phyloP scores from a whole-genome alignment of 2,888 invertebrate genomes.

The Byasa hedistus region DNA sequence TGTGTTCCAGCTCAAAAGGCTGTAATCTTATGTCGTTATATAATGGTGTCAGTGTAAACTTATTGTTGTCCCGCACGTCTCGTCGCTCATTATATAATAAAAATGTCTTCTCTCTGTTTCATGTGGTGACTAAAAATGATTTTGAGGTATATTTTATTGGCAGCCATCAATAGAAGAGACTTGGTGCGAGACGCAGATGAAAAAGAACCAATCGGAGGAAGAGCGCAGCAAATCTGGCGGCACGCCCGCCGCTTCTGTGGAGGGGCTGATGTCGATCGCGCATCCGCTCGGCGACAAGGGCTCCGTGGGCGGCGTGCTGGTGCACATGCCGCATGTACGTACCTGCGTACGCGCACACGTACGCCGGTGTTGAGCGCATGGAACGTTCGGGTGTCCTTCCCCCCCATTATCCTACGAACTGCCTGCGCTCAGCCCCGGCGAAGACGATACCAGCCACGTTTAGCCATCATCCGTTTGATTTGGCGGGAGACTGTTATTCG shows the following conservation, averaged over 20 bases:
- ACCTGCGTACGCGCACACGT: conserved; percentile 29
- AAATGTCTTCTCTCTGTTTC: no score
- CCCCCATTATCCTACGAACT: neutral
- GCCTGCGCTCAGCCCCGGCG: no score
- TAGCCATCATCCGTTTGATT: conserved; percentile 22
- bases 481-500: conserved; percentile 14
- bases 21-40: no score
- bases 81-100: no score
- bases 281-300: conserved; percentile 81
- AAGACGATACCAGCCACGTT: neutral
- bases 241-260: conserved; percentile 51
- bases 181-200: conserved; percentile 76
- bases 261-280: conserved; percentile 59
- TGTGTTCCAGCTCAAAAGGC: no score
- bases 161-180: conserved; percentile 81
- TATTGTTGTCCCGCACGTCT: no score
- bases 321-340: conserved; percentile 95
- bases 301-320: conserved; percentile 91
- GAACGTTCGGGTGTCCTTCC: neutral
- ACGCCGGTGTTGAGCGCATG: neutral
- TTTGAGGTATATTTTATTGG: no score
- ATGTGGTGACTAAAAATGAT: no score
- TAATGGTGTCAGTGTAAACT: no score
- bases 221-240: conserved; percentile 63
- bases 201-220: conserved; percentile 85